Percentiles rank a stretch among this genome's conserved stretches.
Conservation (phyloP, 1,140 invertebrate genomes). For the Tigriopus japonicus region DNA sequence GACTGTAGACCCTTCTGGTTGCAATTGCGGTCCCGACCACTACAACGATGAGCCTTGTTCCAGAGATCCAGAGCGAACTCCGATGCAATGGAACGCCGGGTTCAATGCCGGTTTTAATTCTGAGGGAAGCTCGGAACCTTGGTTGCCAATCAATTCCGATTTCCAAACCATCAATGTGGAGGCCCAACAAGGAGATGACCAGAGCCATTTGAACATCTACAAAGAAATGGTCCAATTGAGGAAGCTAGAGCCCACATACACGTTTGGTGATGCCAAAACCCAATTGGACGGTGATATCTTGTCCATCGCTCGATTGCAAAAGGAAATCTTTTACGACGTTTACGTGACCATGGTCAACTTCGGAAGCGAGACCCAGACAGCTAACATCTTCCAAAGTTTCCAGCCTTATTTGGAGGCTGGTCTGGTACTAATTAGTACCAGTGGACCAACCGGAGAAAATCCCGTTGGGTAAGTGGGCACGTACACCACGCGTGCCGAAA, state of each 20-base stretch:
- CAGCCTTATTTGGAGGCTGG: no score
- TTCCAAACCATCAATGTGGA: conserved; percentile 33
- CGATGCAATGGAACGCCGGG: conserved; percentile 48
- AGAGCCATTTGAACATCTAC: conserved; percentile 20
- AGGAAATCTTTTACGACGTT: neutral
- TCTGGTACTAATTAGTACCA: no score
- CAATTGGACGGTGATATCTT: conserved; percentile 1
- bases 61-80: conserved; percentile 43
- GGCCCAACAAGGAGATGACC: conserved; percentile 24
- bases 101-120: conserved; percentile 37
- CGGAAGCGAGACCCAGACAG: neutral
- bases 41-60: conserved; percentile 18
- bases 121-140: conserved; percentile 31
- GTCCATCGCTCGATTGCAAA: neutral
- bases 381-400: no score
- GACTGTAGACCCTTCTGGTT: conserved; percentile 25
- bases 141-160: conserved; percentile 41
- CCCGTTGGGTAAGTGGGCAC: no score
- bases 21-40: conserved; percentile 32
- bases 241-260: conserved; percentile 14
- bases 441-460: no score
- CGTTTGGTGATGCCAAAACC: conserved; percentile 23
- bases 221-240: conserved; percentile 28
- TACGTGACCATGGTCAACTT: neutral
- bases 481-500: no score